Evolutionary conservation across 1,140 invertebrate species (phyloP), one percentile per base, ranked within the genome.

Genomic region (Nylanderia fulva): DNA sequence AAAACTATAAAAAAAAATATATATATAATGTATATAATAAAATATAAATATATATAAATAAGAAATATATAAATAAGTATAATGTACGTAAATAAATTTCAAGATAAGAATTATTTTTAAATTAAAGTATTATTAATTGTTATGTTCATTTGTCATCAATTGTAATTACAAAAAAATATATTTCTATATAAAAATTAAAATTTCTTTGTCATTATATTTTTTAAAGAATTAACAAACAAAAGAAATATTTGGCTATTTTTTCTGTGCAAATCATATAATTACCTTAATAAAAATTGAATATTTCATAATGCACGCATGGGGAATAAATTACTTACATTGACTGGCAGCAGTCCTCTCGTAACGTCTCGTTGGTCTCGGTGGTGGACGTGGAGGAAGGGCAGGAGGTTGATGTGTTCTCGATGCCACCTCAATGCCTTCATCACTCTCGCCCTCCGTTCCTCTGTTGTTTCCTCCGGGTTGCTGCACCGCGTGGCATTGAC

Each of bases 341-440:
- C 92, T 90, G 60, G 90, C 84, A 13, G 92, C 84, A 27, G 90
- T 86, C 52, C 91, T 90, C 58, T 95, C 93, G 82, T 93, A 94
- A 68, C 90, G 90, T 90, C 93, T 93, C 36, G 92, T 92, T 29
- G 94, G 92, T 71, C 93, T 92, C 9, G 94, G 94, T 2, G 94
- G 94, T 58, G 94, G 94, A 77, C 94, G 91, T 1, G 94, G 93
- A 24, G 94, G 94, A 64, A 94, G 76, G 6, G 94, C 94, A 6
- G 94, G 94, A 45, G 94, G 94, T 86, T 94, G 93, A 92, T 93
- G 93, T 69, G 91, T 93, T 92, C 93, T 93, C 60, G 92, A 91
- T 84, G 91, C 91, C 45, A 93, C 88, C 68, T 92, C 92, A 64
- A 87, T 84, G 54, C 90, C 90, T 39, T 87, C 91, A 69, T 92